Evolutionary conservation across 2,888 invertebrate species (phyloP), one percentile per base, ranked within the genome.

Genomic region (Pasiphila rectangulata): DNA sequence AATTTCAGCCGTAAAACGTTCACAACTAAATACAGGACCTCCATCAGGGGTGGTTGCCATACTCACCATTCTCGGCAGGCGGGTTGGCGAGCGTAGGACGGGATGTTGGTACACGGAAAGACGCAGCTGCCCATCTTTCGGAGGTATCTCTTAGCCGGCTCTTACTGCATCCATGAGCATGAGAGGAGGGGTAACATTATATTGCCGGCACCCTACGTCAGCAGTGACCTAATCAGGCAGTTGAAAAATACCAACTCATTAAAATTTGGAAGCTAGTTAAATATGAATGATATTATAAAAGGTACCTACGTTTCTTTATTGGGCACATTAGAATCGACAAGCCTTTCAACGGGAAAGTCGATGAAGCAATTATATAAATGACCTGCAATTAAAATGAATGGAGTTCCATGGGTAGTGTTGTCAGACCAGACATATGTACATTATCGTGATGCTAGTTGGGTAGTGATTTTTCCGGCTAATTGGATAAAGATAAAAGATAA

Each of bases 291-390:
- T 73, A 74, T 72, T 69, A 67, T 65, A 66, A 59, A 54, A 69
- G 67, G 67, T 59, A 75, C 76, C 36, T 72, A 17, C 17, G 17
- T 32, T 79, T 80, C 75, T 82, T 83, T 79, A 80, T 78, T 78
- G 69, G 70, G 54, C 66, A 68, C 76, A 77, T 80, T 79, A 79
- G 73, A 71, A 80, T 77, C 75, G 76, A 78, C 76, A 75, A n/a
- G 72, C 67, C 75, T 72, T 77, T 80, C 70, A 68, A 76, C 69
- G 73, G 72, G 82, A 83, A 82, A 82, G 80, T 77, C 67, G 73
- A 84, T 83, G 72, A 76, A 83, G 83, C 79, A 79, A 83, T 86
- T 81, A 82, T 76, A 82, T 83, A 72, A 82, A 83, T 80, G 73
- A 72, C 46, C 69, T 61, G 76, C 76, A 84, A 87, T 87, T 84